phyloP scores from a whole-genome alignment of 2,888 invertebrate species.

The Phytoseiulus persimilis region DNA sequence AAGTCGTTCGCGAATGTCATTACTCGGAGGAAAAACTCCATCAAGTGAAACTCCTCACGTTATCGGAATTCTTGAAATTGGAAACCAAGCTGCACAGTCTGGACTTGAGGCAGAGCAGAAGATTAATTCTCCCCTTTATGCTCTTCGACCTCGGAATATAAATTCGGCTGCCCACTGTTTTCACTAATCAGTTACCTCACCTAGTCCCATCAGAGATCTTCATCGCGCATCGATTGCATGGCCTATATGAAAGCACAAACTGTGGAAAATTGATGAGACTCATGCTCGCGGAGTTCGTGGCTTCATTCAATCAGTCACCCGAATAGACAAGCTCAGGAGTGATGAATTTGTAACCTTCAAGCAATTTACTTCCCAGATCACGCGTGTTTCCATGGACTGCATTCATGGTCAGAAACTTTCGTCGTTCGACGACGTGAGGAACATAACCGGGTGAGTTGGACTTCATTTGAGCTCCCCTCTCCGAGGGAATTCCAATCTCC shows the following conservation, averaged over 20 bases:
- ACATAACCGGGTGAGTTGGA: constrained; percentile 20
- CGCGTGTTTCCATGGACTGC: not conserved
- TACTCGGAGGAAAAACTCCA: not conserved
- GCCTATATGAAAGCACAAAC: no score
- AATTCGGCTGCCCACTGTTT: no score
- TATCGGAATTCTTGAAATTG: not conserved
- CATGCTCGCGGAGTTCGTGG: no score
- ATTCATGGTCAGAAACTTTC: not conserved
- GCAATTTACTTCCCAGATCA: constrained; percentile 5
- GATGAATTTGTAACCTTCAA: no score
- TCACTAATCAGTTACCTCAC: no score
- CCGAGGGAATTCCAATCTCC: no score
- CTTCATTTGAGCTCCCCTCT: not conserved
- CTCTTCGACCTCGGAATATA: no score
- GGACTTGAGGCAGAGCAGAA: not conserved
- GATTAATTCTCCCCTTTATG: not conserved
- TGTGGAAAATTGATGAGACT: no score
- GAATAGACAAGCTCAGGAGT: not conserved
- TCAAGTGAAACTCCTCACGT: not conserved
- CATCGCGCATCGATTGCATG: no score
- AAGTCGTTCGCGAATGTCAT: not conserved
- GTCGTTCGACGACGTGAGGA: not conserved
- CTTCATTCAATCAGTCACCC: no score
- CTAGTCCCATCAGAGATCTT: no score
- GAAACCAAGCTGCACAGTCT: not conserved